These are phyloP conservation scores for Herminia tarsipennalis DNA, from an alignment of 2,888 invertebrate species.

Conservation along the genomic window DNA sequence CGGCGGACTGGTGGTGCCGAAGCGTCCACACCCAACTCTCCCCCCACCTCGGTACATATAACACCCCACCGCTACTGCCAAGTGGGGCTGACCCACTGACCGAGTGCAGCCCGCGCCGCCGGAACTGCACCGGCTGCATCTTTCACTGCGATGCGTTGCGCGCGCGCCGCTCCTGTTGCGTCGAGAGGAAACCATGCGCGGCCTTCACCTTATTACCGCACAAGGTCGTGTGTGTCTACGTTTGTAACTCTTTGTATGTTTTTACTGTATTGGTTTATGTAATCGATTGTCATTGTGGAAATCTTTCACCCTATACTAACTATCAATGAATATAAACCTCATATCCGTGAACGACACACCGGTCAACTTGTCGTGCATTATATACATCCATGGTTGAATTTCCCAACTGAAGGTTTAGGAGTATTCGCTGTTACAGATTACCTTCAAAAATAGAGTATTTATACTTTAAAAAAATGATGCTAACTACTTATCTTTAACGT, in stretches of 20 bases:
- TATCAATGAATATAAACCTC: too few species aligned
- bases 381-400: too few species aligned
- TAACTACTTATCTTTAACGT: too few species aligned
- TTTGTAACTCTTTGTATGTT: slow-evolving; percentile 23
- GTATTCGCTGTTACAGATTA: too few species aligned
- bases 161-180: slow-evolving; percentile 71
- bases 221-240: slow-evolving; percentile 69
- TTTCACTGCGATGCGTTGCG: slow-evolving; percentile 54
- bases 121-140: slow-evolving; percentile 79
- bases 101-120: slow-evolving; percentile 75
- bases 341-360: too few species aligned
- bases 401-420: too few species aligned
- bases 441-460: too few species aligned
- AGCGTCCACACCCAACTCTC: slow-evolving; percentile 6
- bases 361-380: too few species aligned
- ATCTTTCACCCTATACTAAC: neutral
- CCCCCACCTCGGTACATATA: slow-evolving; percentile 8
- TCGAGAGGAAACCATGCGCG: slow-evolving; percentile 72
- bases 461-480: too few species aligned
- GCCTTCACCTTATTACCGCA: slow-evolving; percentile 74
- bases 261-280: slow-evolving; percentile 20
- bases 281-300: neutral
- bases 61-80: slow-evolving; percentile 37
- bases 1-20: slow-evolving; percentile 36
- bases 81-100: slow-evolving; percentile 81